Base-by-base conservation (phyloP, 2,888 invertebrate species). In the Tetanocera ferruginea region DNA sequence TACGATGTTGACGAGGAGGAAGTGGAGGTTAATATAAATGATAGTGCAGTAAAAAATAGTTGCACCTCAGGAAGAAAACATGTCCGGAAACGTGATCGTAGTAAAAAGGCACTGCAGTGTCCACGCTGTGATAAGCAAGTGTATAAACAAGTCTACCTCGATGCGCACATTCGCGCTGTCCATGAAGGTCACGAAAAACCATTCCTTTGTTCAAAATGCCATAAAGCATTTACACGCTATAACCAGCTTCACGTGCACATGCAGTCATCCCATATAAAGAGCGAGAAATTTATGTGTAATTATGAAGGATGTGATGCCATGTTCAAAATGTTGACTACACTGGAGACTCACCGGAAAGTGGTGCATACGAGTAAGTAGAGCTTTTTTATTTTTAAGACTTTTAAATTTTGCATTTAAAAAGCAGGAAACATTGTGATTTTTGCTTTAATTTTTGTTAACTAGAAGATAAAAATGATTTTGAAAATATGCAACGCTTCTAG, bases 151-250 rank as follows among this genome's bases (percentile, higher is more conserved):
- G 84, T 85, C 28, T 86, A 87, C 25, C 80, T 88, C 43, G 86
- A 86, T 75, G 88, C 88, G 3, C 88, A 88, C 49, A 85, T 87
- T 69, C 86, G 87, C 5, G 85, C 83, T 28, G 83, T 84, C 0
- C 89, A 88, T 73, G 82, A 88, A 76, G 88, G 88, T 0, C 81
- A 85, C 51, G 80, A 85, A 2, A 87, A 86, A 49, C 85, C 87
- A n/a, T 89, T 89, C 62, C 82, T 87, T 0, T 88, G 88, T 52
- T 64, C 78, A 19, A 80, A 81, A 73, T 88, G 88, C 69, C 81
- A 83, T 31, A 87, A 85, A 71, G 82, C 84, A 0, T 88, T 86
- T 76, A 85, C 84, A 4, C 84, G 88, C 1, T 87, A 86, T 43
- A 84, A 83, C 25, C 84, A 88, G 37, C 81, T 88, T 8, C 82